phyloP scores from a whole-genome alignment of 2,113 vertebrate genomes.

The Micronycteris hirsuta region DNA sequence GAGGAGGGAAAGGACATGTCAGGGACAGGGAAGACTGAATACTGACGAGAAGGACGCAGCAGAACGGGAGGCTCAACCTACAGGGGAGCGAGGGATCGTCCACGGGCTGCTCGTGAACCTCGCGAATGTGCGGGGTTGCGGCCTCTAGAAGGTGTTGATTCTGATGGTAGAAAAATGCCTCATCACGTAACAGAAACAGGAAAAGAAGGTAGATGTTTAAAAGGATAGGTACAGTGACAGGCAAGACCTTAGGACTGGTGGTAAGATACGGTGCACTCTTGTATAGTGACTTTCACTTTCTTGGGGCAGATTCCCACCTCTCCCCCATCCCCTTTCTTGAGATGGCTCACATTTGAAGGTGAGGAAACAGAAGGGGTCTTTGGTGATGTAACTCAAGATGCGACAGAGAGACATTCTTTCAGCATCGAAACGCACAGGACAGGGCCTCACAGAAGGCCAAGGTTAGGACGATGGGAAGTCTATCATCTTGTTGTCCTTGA shows the following conservation, averaged over 20 bases:
- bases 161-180: not conserved
- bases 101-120: not conserved
- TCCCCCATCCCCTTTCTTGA: not conserved
- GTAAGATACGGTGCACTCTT: not conserved
- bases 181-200: not conserved
- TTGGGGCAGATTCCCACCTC: not conserved
- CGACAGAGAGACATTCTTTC: not conserved
- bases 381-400: not conserved
- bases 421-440: not conserved
- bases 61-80: not conserved
- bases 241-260: not conserved
- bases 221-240: not conserved
- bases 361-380: not conserved
- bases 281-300: not conserved
- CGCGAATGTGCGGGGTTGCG: not conserved
- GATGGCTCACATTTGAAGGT: not conserved
- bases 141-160: not conserved
- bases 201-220: not conserved
- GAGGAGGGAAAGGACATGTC: not conserved
- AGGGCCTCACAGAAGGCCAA: not conserved
- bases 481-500: not conserved
- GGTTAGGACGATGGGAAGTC: not conserved
- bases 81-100: not conserved
- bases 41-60: not conserved
- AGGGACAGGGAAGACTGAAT: not conserved